Evolutionary conservation across 2,888 invertebrate genomes (phyloP).

Genomic region (Agrotis clavis): DNA sequence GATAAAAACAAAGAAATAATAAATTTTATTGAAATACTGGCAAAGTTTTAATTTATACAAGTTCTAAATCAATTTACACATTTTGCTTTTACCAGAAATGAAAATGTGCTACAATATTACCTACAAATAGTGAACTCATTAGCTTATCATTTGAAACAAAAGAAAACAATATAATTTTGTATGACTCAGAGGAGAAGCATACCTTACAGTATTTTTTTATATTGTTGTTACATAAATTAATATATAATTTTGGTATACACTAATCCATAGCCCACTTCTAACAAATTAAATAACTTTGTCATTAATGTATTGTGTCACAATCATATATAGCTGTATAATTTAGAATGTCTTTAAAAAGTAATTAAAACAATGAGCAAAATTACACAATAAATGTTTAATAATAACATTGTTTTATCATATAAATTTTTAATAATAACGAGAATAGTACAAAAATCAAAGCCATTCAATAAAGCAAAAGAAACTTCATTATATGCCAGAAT

Average conservation of each 20-base stretch:
- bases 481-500: slow-evolving; percentile 41
- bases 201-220: slow-evolving; percentile 31
- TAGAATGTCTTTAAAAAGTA: slow-evolving; percentile 23
- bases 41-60: slow-evolving; percentile 36
- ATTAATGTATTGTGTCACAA: slow-evolving; percentile 46
- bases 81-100: slow-evolving; percentile 37
- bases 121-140: slow-evolving; percentile 5
- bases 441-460: slow-evolving; percentile 28
- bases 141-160: slow-evolving; percentile 8
- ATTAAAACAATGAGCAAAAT: slow-evolving; percentile 48
- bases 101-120: slow-evolving; percentile 13
- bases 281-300: slow-evolving; percentile 44
- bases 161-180: slow-evolving; percentile 33
- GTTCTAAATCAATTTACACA: slow-evolving; percentile 30
- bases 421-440: slow-evolving; percentile 36
- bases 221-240: slow-evolving; percentile 43
- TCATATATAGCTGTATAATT: slow-evolving; percentile 33
- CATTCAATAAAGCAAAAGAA: slow-evolving; percentile 25
- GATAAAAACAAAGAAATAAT: slow-evolving; percentile 31
- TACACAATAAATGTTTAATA: slow-evolving; percentile 23
- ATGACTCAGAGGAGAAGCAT: slow-evolving; percentile 22
- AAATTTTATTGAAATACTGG: slow-evolving; percentile 36
- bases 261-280: slow-evolving; percentile 52
- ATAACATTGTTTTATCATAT: slow-evolving; percentile 11
- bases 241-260: slow-evolving; percentile 55